Evolutionary conservation across 2,888 invertebrate genomes (phyloP).

Genomic region (Nomada hirtipes): DNA sequence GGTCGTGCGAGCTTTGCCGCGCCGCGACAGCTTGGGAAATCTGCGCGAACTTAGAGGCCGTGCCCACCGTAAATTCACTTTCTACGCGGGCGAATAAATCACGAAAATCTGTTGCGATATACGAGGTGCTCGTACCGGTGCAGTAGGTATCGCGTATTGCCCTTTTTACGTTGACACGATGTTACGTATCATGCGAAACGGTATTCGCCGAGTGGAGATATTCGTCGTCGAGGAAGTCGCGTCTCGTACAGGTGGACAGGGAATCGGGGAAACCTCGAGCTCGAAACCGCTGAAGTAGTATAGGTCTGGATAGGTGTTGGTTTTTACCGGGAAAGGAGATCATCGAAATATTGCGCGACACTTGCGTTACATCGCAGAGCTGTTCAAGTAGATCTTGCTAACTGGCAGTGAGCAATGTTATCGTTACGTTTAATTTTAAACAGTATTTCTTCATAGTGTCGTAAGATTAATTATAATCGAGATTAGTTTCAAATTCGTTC

Average conservation of each 20-base stretch:
- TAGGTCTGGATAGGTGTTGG: neutral
- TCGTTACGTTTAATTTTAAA: too few relatives aligned
- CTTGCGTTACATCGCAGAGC: neutral
- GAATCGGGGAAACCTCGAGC: constrained; percentile 10
- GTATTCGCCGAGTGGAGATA: constrained; percentile 27
- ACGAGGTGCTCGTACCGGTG: neutral
- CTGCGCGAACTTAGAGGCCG: neutral
- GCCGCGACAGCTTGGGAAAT: constrained; percentile 6
- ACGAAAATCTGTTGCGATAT: constrained; percentile 33
- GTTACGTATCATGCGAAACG: constrained; percentile 10
- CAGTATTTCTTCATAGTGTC: too few relatives aligned
- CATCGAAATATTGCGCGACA: neutral
- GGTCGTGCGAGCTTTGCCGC: neutral
- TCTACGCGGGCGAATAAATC: constrained; percentile 30
- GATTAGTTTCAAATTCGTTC: too few relatives aligned
- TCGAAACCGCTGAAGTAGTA: neutral
- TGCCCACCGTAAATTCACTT: constrained; percentile 27
- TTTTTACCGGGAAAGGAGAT: neutral
- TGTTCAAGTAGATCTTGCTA: too few relatives aligned
- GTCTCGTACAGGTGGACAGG: neutral
- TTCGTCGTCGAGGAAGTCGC: constrained; percentile 28
- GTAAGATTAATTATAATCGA: too few relatives aligned
- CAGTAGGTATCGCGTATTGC: neutral
- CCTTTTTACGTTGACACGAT: constrained; percentile 19
- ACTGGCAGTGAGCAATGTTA: neutral